Evolutionary conservation across 1,140 invertebrate genomes (phyloP).

Genomic region (Plectrocnemia conspersa): DNA sequence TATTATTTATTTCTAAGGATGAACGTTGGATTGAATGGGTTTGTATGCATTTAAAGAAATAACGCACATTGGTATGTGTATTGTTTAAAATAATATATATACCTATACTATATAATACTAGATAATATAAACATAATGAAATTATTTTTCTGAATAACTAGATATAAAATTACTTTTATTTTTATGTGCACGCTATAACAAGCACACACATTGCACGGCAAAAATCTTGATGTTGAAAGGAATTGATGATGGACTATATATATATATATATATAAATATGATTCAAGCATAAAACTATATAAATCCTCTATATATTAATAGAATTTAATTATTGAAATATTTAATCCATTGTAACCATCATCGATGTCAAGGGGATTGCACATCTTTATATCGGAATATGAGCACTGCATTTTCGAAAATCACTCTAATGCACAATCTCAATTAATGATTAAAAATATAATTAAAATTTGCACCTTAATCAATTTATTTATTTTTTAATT

Average conservation of each 20-base stretch:
- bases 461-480: no score
- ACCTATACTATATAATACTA: neutral
- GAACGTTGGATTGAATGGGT: no score
- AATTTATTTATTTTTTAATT: no score
- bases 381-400: slow-evolving; percentile 20
- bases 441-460: neutral
- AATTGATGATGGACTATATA: no score
- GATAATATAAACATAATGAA: neutral
- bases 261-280: neutral
- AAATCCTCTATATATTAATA: neutral
- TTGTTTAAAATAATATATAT: neutral
- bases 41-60: no score
- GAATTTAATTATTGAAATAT: slow-evolving; percentile 8
- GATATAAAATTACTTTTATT: slow-evolving; percentile 1
- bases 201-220: slow-evolving; percentile 31
- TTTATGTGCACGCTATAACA: slow-evolving; percentile 32
- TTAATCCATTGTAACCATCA: no score
- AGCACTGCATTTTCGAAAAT: slow-evolving; percentile 35
- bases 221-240: slow-evolving; percentile 12
- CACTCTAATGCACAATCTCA: slow-evolving; percentile 4
- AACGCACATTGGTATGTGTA: no score
- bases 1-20: no score
- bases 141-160: slow-evolving; percentile 5
- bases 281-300: slow-evolving; percentile 3
- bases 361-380: no score